Percentiles rank a stretch among this genome's conserved stretches.
These are phyloP conservation scores for Eulacestoma nigropectus DNA, from an alignment of 2,113 vertebrate genomes.

Conservation along the genomic window DNA sequence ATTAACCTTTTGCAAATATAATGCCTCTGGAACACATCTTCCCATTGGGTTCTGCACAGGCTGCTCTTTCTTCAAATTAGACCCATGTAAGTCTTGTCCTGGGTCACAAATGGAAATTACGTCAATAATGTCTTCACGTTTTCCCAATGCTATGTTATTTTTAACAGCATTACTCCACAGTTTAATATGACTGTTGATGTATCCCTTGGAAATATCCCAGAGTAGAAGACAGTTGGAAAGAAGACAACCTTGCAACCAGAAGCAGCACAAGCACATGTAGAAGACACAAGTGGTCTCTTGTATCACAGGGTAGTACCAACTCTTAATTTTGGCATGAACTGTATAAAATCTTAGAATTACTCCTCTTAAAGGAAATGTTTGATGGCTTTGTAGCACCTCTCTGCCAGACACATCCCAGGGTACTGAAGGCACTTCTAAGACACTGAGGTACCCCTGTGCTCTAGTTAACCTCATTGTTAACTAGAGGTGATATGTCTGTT, in stretches of 20 bases:
- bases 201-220: not conserved
- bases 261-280: not conserved
- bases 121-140: not conserved
- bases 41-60: rapidly evolving
- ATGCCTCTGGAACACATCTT: not conserved
- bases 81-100: not conserved
- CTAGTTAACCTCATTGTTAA: not conserved
- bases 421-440: not conserved
- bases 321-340: not conserved
- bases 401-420: not conserved
- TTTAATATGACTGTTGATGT: not conserved
- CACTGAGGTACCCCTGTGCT: not conserved
- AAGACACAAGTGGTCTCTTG: not conserved
- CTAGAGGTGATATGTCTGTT: not conserved
- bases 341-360: not conserved
- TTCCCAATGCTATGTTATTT: too few relatives aligned
- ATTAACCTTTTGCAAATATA: constrained; percentile 2
- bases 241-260: not conserved
- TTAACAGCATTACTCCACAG: not conserved
- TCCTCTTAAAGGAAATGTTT: not conserved
- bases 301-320: not conserved
- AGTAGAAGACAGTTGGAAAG: not conserved
- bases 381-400: not conserved
- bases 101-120: not conserved
- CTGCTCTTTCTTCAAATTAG: not conserved